phyloP scores from a whole-genome alignment of 2,888 invertebrate species.

The Scaptomyza polygonia region DNA sequence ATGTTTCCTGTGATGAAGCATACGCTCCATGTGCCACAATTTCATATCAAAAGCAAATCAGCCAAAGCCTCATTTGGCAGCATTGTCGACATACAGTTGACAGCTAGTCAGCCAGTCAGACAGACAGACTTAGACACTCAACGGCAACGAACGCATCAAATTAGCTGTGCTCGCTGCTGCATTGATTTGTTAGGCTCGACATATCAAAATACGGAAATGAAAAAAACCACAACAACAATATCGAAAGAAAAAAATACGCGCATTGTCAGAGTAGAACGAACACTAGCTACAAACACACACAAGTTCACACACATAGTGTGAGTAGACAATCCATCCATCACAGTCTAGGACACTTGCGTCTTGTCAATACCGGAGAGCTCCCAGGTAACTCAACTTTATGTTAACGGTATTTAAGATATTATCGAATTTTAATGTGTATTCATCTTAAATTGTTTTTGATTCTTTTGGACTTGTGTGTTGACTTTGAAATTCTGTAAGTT shows the following conservation, averaged over 20 bases:
- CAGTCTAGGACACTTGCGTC: constrained; percentile 56
- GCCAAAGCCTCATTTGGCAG: constrained; percentile 43
- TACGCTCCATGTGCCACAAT: constrained; percentile 9
- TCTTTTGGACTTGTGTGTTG: constrained; percentile 11
- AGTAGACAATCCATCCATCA: constrained; percentile 49
- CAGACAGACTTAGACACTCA: not conserved
- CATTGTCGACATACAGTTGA: constrained; percentile 33
- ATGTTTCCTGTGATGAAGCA: not conserved
- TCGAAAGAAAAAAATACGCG: constrained; percentile 7
- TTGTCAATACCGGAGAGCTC: constrained; percentile 17
- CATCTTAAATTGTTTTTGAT: constrained; percentile 13
- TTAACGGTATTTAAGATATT: constrained; percentile 16
- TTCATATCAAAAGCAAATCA: constrained; percentile 61
- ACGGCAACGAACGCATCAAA: constrained; percentile 41
- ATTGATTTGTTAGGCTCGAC: constrained; percentile 50
- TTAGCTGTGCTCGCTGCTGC: constrained; percentile 47
- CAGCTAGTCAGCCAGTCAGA: constrained; percentile 16
- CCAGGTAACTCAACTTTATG: constrained; percentile 4
- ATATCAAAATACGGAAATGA: constrained; percentile 25
- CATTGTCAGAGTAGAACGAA: constrained; percentile 7
- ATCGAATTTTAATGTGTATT: constrained; percentile 12
- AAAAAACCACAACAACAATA: constrained; percentile 7
- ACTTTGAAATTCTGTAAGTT: constrained; percentile 40
- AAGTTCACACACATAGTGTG: not conserved
- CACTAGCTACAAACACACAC: not conserved